Evolutionary conservation across 1,140 invertebrate species (phyloP).

Genomic region (Ridgeia piscesae): DNA sequence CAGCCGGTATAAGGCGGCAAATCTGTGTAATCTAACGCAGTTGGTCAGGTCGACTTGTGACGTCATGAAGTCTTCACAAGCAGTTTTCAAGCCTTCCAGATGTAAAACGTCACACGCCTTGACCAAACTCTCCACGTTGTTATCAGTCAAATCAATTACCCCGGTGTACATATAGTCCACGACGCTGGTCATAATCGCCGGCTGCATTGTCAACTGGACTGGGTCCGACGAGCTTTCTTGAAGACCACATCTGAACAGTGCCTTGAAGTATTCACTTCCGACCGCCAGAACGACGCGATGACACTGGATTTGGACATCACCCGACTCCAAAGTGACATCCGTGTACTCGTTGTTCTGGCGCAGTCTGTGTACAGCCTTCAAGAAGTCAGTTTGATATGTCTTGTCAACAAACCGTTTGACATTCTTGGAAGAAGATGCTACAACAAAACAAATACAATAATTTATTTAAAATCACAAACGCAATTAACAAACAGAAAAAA

Average conservation of each 20-base stretch:
- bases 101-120: no score
- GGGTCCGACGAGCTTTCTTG: not conserved
- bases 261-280: not conserved
- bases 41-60: constrained; percentile 1
- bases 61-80: not conserved
- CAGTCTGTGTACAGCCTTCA: no score
- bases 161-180: not conserved
- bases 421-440: no score
- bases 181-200: not conserved
- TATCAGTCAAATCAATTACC: no score
- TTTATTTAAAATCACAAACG: no score
- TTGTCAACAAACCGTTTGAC: no score
- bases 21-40: constrained; percentile 14
- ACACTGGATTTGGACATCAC: not conserved
- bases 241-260: not conserved
- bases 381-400: no score
- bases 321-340: not conserved
- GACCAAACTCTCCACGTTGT: no score
- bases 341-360: not conserved
- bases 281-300: not conserved
- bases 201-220: not conserved
- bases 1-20: constrained; percentile 3
- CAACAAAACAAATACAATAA: no score
- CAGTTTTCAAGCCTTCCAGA: not conserved
- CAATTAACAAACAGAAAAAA: no score